phyloP scores from a whole-genome alignment of 2,113 vertebrate species.

The Anolis carolinensis region DNA sequence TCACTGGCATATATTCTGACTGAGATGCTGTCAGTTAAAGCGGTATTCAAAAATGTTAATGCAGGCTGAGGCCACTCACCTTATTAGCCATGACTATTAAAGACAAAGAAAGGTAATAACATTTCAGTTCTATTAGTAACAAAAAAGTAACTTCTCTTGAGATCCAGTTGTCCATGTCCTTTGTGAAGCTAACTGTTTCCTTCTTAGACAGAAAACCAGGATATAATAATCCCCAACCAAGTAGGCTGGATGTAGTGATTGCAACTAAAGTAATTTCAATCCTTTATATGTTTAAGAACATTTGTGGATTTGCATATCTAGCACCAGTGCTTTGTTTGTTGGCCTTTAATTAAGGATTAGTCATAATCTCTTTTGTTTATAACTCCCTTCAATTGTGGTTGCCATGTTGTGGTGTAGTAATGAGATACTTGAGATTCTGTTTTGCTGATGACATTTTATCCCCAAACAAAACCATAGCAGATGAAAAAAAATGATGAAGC shows the following conservation, averaged over 20 bases:
- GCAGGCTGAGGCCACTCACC: too few relatives aligned
- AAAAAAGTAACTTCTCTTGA: too few relatives aligned
- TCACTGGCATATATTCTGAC: too few relatives aligned
- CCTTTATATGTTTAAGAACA: background rate
- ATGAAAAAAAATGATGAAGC: slow-evolving; percentile 29
- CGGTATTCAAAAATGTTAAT: too few relatives aligned
- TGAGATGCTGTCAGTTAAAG: too few relatives aligned
- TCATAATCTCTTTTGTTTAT: slow-evolving; percentile 42
- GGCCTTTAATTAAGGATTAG: background rate
- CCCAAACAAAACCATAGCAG: background rate
- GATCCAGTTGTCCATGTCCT: too few relatives aligned
- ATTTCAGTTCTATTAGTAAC: too few relatives aligned
- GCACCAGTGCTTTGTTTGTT: background rate
- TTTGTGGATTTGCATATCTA: background rate
- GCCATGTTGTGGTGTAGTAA: slow-evolving; percentile 31
- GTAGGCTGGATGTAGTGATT: background rate
- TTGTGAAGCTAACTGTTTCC: too few relatives aligned
- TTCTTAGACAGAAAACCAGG: background rate
- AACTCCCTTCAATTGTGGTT: slow-evolving; percentile 8
- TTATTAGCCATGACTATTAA: too few relatives aligned
- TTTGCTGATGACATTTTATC: background rate
- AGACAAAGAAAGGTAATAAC: too few relatives aligned
- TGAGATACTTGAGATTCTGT: slow-evolving; percentile 48
- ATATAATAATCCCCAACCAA: background rate
- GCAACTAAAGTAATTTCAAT: background rate